These are phyloP conservation scores for Trididemnum miniatum DNA, from an alignment of 23 tunicate genomes.

Conservation along the genomic window DNA sequence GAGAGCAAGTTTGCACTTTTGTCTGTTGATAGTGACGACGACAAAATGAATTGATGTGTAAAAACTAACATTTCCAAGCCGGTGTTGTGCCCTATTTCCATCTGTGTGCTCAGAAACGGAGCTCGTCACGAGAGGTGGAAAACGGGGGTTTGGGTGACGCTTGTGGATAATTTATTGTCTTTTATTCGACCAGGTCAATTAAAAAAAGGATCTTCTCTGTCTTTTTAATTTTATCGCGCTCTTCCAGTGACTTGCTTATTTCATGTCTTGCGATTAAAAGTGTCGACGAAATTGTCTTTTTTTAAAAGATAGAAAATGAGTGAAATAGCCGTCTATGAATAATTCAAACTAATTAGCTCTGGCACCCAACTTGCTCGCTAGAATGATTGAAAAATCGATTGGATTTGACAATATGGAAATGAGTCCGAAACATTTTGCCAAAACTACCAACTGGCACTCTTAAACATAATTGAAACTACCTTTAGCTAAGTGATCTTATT, in stretches of 20 bases:
- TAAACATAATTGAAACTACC: too few species aligned
- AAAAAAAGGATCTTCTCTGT: neutral
- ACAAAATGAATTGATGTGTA: neutral
- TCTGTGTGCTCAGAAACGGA: neutral
- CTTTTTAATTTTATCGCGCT: constrained; percentile 26
- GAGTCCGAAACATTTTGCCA: too few species aligned
- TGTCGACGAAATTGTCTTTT: too few species aligned
- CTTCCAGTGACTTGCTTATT: neutral
- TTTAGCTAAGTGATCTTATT: too few species aligned
- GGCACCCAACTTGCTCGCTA: too few species aligned
- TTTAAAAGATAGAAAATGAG: too few species aligned
- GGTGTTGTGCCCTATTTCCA: neutral
- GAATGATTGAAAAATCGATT: too few species aligned
- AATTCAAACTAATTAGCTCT: too few species aligned
- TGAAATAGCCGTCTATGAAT: too few species aligned
- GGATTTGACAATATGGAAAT: too few species aligned
- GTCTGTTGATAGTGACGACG: constrained; percentile 60
- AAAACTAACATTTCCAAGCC: neutral
- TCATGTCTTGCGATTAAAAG: too few species aligned
- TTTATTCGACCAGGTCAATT: neutral
- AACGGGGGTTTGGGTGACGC: neutral
- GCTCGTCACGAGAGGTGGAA: neutral
- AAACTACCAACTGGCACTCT: too few species aligned
- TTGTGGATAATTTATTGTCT: constrained; percentile 6
- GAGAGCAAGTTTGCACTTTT: constrained; percentile 83